Conservation (phyloP, 2,888 invertebrate species). For the Pelosia muscerda region DNA sequence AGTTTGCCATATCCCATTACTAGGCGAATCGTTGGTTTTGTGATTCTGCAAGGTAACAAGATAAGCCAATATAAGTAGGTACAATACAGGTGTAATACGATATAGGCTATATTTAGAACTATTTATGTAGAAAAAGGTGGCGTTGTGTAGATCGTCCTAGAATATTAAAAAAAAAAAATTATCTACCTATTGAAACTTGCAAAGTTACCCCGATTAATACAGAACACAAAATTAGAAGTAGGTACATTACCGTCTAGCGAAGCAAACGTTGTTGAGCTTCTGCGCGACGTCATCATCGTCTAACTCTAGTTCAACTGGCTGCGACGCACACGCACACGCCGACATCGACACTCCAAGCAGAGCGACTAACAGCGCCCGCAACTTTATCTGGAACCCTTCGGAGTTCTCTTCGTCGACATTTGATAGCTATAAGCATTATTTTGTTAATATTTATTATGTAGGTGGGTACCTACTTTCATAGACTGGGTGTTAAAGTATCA, state of each 20-base stretch:
- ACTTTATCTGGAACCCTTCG: slow-evolving; percentile 65
- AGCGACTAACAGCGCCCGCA: slow-evolving; percentile 77
- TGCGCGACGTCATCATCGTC: slow-evolving; percentile 80
- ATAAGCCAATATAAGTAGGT: neutral
- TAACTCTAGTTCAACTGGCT: slow-evolving; percentile 78
- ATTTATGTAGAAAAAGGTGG: too few relatives aligned
- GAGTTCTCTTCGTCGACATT: slow-evolving; percentile 51
- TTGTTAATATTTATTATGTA: too few relatives aligned
- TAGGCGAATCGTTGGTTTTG: slow-evolving; percentile 80
- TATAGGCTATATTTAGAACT: neutral
- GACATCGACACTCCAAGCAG: slow-evolving; percentile 81
- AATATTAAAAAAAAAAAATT: too few relatives aligned
- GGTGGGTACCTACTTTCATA: too few relatives aligned
- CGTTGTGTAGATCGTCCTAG: too few relatives aligned
- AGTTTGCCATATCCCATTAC: slow-evolving; percentile 80
- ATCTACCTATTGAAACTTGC: too few relatives aligned
- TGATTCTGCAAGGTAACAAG: slow-evolving; percentile 65
- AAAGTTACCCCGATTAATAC: too few relatives aligned
- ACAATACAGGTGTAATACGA: neutral
- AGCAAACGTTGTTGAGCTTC: slow-evolving; percentile 78
- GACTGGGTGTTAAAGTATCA: too few relatives aligned
- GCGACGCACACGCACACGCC: slow-evolving; percentile 78
- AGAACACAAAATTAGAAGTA: neutral
- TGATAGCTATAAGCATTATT: slow-evolving; percentile 42
- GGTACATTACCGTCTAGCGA: slow-evolving; percentile 70